Evolutionary conservation across 2,113 vertebrate species (phyloP).

Genomic region (Uria aalge): DNA sequence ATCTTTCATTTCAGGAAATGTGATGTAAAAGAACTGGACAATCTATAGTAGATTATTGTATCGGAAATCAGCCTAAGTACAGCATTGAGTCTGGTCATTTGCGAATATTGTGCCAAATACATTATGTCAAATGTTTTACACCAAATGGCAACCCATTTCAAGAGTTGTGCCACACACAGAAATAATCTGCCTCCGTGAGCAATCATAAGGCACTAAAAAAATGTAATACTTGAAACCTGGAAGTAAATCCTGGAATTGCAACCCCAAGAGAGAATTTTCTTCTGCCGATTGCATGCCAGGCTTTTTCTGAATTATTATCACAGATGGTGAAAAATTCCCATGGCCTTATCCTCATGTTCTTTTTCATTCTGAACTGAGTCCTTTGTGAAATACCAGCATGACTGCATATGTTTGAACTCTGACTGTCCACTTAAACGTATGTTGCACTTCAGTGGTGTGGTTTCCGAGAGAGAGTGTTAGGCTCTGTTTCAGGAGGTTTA

Average conservation of each 20-base stretch:
- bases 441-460: constrained; percentile 14
- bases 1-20: background rate
- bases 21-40: background rate
- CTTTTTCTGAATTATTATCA: constrained; percentile 46
- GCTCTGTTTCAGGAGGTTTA: background rate
- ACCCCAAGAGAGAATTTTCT: background rate
- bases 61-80: background rate
- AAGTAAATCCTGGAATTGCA: background rate
- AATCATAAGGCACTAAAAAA: background rate
- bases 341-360: constrained; percentile 38
- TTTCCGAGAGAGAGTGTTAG: background rate
- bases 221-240: background rate
- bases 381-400: constrained; percentile 29
- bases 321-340: constrained; percentile 64
- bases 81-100: background rate
- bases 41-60: background rate
- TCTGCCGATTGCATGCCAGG: constrained; percentile 15
- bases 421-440: constrained; percentile 56
- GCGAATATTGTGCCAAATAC: background rate
- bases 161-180: background rate
- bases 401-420: constrained; percentile 57
- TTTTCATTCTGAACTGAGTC: constrained; percentile 39
- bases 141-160: background rate
- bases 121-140: background rate
- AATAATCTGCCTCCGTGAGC: background rate